Evolutionary conservation across 2,888 invertebrate genomes (phyloP).

Genomic region (Drosophila multiciliata): DNA sequence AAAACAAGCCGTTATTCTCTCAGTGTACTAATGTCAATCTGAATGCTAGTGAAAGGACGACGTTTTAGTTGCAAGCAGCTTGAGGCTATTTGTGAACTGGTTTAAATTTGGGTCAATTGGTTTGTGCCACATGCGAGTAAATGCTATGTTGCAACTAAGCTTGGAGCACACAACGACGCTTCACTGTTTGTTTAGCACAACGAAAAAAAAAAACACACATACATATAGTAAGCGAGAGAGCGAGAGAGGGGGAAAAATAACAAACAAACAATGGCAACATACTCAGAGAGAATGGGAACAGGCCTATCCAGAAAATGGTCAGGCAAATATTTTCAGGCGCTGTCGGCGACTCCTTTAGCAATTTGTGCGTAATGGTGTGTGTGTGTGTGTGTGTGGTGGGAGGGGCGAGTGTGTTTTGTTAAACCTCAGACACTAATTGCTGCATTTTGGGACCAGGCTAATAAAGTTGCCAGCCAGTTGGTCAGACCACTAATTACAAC

Average conservation of each 20-base stretch:
- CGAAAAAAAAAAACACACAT: slow-evolving; percentile 1
- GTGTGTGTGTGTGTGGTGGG: background rate
- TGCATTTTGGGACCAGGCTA: slow-evolving; percentile 55
- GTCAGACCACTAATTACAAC: slow-evolving; percentile 58
- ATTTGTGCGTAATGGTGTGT: slow-evolving; percentile 70
- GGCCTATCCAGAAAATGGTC: slow-evolving; percentile 48
- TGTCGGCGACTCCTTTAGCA: slow-evolving; percentile 45
- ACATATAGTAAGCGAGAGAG: background rate
- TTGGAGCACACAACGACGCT: slow-evolving; percentile 27
- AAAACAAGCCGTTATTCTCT: background rate
- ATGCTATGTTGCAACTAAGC: slow-evolving; percentile 32
- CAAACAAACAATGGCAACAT: slow-evolving; percentile 25
- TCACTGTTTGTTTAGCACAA: slow-evolving; percentile 38
- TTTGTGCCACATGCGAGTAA: slow-evolving; percentile 62
- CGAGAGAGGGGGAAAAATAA: slow-evolving; percentile 15
- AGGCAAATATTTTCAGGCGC: slow-evolving; percentile 71
- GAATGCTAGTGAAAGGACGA: background rate
- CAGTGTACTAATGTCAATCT: slow-evolving; percentile 4
- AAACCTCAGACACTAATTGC: slow-evolving; percentile 77
- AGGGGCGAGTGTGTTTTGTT: slow-evolving; percentile 44
- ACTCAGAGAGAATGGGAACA: slow-evolving; percentile 1
- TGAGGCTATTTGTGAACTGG: slow-evolving; percentile 73
- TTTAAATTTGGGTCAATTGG: slow-evolving; percentile 81
- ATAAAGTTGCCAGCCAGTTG: slow-evolving; percentile 46
- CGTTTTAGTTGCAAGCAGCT: slow-evolving; percentile 61